Evolutionary conservation across 1,140 invertebrate species (phyloP), one percentile per base, ranked within the genome.

Genomic region (Tetragnatha versicolor): DNA sequence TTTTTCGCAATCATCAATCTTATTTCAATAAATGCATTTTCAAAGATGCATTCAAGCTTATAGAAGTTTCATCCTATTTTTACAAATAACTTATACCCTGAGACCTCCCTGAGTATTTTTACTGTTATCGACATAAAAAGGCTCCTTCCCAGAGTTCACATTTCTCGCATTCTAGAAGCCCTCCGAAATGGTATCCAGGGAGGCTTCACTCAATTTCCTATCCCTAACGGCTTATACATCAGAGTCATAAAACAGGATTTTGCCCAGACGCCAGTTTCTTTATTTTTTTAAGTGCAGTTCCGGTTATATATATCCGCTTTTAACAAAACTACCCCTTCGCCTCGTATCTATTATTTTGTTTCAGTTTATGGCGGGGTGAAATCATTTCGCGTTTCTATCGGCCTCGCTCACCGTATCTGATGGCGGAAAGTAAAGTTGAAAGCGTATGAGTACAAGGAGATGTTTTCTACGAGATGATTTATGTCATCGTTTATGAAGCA

Each of bases 181-280:
- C n/a, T n/a, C n/a, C 49, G 35, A 12, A 25, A 33, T 22, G n/a
- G 31, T 6, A 17, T 6, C 5, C 17, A 70, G 39, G 17, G 14
- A 33, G 7, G 49, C 35, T 70, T 70, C 25, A 37, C 49, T 37
- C 68, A 70, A 35, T 70, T 70, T 70, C 25, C 2, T 7, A 29
- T 53, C 20, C 33, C 31, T 70, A 70, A 70, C 55, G 20, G 47
- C 29, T 37, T 53, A 49, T 53, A 53, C 17, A 47, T 55, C 55
- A 70, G 27, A 55, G 49, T n/a, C 33, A 55, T 53, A 70, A 70
- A 70, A 55, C 47, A 22, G 49, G 66, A 70, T 70, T 70, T 53
- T 1, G 9, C 51, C 35, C 25, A 55, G 17, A 17, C 17, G 31
- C 35, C 9, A 20, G 3, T 42, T 42, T 12, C 14, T 27, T 49